These are phyloP conservation scores for Brachylomia viminalis DNA, from an alignment of 2,888 invertebrate species.

Conservation along the genomic window DNA sequence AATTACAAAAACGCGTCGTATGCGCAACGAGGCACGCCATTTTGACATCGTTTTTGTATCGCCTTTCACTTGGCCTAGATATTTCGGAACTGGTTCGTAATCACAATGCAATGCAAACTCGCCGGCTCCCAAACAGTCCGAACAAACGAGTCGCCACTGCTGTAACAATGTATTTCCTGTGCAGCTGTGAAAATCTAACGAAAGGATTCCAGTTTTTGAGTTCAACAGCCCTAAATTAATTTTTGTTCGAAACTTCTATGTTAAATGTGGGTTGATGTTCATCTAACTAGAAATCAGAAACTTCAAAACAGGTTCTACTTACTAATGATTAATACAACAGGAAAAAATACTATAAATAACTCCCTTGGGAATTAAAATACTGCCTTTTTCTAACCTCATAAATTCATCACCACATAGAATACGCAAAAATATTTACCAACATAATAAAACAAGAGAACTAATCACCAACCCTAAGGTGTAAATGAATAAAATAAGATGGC, in stretches of 20 bases:
- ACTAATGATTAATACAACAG: slow-evolving; percentile 15
- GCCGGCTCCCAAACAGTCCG: slow-evolving; percentile 66
- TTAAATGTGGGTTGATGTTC: background rate
- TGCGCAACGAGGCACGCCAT: slow-evolving; percentile 77
- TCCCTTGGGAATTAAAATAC: background rate
- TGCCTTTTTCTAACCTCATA: background rate
- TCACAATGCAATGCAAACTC: slow-evolving; percentile 85
- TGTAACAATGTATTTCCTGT: slow-evolving; percentile 77
- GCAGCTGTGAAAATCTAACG: slow-evolving; percentile 72
- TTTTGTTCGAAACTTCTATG: slow-evolving; percentile 41
- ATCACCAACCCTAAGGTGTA: slow-evolving; percentile 81
- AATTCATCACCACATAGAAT: slow-evolving; percentile 12
- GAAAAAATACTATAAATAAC: slow-evolving; percentile 8
- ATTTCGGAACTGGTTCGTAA: slow-evolving; percentile 88
- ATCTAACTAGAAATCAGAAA: slow-evolving; percentile 16
- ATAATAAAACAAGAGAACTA: slow-evolving; percentile 54
- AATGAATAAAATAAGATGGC: slow-evolving; percentile 84
- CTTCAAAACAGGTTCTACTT: slow-evolving; percentile 21
- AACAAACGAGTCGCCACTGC: slow-evolving; percentile 71
- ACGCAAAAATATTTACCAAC: slow-evolving; percentile 40
- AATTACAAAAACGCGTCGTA: slow-evolving; percentile 70
- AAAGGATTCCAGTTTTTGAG: slow-evolving; percentile 46
- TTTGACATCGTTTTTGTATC: slow-evolving; percentile 85
- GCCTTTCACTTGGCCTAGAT: slow-evolving; percentile 90
- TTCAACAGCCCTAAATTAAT: slow-evolving; percentile 45